phyloP scores from a whole-genome alignment of 2,113 vertebrate genomes.

The Mormoops blainvillei region DNA sequence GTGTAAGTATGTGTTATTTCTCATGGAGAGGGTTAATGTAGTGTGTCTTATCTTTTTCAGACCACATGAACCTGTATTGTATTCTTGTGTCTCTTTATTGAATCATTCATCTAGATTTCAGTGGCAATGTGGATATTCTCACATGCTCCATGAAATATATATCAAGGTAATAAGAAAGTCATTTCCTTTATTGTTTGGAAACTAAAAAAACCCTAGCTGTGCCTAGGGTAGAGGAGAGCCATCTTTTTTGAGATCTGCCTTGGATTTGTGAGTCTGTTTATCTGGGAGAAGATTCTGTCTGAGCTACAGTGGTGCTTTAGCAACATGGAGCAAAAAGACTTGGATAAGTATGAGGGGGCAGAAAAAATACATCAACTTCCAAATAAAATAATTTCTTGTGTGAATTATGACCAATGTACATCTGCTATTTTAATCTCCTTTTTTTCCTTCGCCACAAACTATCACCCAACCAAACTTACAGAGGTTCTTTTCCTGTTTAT shows the following conservation, averaged over 20 bases:
- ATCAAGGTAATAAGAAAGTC: conserved; percentile 66
- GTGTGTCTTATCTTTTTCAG: conserved; percentile 57
- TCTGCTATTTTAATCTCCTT: conserved; percentile 32
- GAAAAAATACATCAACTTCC: conserved; percentile 24
- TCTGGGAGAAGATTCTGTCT: not conserved
- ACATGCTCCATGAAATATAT: conserved; percentile 37
- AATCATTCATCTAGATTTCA: conserved; percentile 62
- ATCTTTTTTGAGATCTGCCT: conserved; percentile 11
- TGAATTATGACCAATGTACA: conserved; percentile 50
- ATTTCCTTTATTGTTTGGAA: conserved; percentile 71
- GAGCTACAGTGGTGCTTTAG: not conserved
- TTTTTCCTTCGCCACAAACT: not conserved
- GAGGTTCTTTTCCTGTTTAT: conserved; percentile 41
- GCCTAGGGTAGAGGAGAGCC: not conserved
- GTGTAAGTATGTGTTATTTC: conserved; percentile 39
- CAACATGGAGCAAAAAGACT: not conserved
- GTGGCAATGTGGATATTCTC: conserved; percentile 10
- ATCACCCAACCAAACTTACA: conserved; percentile 43
- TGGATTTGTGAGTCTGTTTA: conserved; percentile 35
- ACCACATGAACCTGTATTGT: conserved; percentile 56
- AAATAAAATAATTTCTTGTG: conserved; percentile 57
- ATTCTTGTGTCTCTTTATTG: conserved; percentile 60
- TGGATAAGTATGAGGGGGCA: not conserved
- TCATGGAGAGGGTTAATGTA: conserved; percentile 51
- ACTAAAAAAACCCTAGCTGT: conserved; percentile 19